phyloP scores from a whole-genome alignment of 2,797 vertebrate genomes.

The Acestrorhynchus altus region DNA sequence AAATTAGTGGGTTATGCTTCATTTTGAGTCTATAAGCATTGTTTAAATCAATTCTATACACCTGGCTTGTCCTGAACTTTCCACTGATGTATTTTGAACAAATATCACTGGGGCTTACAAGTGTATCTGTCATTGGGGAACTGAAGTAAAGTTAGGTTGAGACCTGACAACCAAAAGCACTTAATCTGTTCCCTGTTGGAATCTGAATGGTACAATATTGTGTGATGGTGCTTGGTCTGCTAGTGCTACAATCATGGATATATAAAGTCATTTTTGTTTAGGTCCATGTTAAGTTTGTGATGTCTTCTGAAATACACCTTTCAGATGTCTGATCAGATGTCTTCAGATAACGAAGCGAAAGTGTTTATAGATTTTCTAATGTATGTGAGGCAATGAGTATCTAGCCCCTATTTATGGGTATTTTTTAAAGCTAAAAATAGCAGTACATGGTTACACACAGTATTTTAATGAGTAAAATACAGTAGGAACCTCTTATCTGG shows the following conservation, averaged over 20 bases:
- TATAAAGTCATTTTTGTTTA: not conserved
- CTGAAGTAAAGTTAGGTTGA: slow-evolving; percentile 36
- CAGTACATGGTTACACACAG: too few relatives aligned
- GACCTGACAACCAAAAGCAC: slow-evolving; percentile 48
- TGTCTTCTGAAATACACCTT: not conserved
- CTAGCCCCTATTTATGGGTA: too few relatives aligned
- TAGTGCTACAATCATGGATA: not conserved
- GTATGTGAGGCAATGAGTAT: too few relatives aligned
- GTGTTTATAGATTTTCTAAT: too few relatives aligned
- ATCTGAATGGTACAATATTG: not conserved
- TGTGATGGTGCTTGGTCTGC: not conserved
- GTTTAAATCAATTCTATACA: not conserved
- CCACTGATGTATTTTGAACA: not conserved
- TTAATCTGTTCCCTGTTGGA: slow-evolving; percentile 36
- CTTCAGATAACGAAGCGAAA: too few relatives aligned
- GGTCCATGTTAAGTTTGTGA: not conserved
- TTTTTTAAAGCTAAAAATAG: too few relatives aligned
- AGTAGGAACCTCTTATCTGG: too few relatives aligned
- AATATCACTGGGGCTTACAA: slow-evolving; percentile 5
- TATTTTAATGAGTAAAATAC: too few relatives aligned
- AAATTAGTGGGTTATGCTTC: not conserved
- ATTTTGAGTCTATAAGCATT: not conserved
- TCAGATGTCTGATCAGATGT: not conserved
- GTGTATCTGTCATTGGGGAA: slow-evolving; percentile 46
- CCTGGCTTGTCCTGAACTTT: not conserved